These are phyloP conservation scores for Macrostomum lignano DNA, from an alignment of 1,140 invertebrate species.

Conservation along the genomic window DNA sequence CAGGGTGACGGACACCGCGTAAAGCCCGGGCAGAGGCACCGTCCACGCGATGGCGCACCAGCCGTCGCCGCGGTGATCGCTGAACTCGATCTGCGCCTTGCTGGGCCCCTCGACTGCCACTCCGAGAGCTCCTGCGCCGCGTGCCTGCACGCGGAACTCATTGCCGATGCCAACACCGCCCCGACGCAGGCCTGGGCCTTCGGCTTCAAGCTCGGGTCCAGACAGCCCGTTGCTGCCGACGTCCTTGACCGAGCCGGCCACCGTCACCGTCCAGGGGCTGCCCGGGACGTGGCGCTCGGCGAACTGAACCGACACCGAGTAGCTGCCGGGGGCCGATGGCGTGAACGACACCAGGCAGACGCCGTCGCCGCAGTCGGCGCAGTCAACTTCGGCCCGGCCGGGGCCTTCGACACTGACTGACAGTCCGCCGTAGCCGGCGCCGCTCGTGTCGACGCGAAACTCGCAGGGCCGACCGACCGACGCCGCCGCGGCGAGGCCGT, in stretches of 20 bases:
- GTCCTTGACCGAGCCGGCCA: constrained; percentile 45
- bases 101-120: constrained; percentile 84
- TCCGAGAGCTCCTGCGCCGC: constrained; percentile 67
- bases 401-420: constrained; percentile 72
- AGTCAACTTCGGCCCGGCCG: constrained; percentile 83
- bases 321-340: constrained; percentile 81
- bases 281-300: constrained; percentile 85
- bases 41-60: constrained; percentile 49
- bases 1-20: too few species aligned
- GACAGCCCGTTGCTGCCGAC: constrained; percentile 34
- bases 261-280: constrained; percentile 61
- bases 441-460: constrained; percentile 64
- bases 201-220: constrained; percentile 56
- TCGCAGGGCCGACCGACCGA: constrained; percentile 41
- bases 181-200: constrained; percentile 60
- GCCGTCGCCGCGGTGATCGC: constrained; percentile 49
- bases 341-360: constrained; percentile 74
- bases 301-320: constrained; percentile 84
- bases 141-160: constrained; percentile 90
- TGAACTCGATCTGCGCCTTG: constrained; percentile 81
- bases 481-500: constrained; percentile 63
- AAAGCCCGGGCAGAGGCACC: too few species aligned
- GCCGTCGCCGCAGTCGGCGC: constrained; percentile 75
- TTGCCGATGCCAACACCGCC: constrained; percentile 43
- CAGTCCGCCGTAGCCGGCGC: constrained; percentile 47